Percentiles rank a stretch among this genome's conserved stretches.
Conservation (phyloP, 2,113 vertebrate genomes). For the Daboia siamensis region DNA sequence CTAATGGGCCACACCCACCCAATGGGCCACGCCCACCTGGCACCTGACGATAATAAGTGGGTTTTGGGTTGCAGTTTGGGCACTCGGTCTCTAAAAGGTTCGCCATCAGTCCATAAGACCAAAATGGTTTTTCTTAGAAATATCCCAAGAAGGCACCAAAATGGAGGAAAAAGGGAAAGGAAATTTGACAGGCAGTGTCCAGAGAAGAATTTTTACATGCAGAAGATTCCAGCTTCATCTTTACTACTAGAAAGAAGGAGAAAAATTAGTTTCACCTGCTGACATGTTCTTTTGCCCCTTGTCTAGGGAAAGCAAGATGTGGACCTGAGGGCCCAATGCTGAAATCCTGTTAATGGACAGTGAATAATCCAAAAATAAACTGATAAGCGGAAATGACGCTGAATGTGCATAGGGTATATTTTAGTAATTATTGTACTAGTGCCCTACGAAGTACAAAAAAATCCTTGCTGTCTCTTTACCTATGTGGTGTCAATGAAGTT, state of each 20-base stretch:
- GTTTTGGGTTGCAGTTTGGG: too few species aligned
- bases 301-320: neutral
- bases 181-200: neutral
- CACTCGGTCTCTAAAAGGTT: too few species aligned
- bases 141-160: neutral
- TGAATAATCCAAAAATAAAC: neutral
- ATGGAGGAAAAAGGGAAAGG: neutral
- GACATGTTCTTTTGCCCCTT: neutral
- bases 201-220: neutral
- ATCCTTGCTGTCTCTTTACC: neutral
- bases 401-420: neutral
- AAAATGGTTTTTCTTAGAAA: neutral
- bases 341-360: neutral
- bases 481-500: neutral
- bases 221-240: neutral
- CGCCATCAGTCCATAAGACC: neutral
- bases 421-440: neutral
- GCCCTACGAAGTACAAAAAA: neutral
- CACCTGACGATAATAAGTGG: too few species aligned
- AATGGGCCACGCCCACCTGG: too few species aligned
- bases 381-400: neutral
- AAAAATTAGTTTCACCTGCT: neutral
- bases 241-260: neutral
- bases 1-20: too few species aligned
- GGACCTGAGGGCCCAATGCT: neutral